Evolutionary conservation across 2,113 vertebrate genomes (phyloP), one percentile per base, ranked within the genome.

Genomic region (Fregata magnificens): DNA sequence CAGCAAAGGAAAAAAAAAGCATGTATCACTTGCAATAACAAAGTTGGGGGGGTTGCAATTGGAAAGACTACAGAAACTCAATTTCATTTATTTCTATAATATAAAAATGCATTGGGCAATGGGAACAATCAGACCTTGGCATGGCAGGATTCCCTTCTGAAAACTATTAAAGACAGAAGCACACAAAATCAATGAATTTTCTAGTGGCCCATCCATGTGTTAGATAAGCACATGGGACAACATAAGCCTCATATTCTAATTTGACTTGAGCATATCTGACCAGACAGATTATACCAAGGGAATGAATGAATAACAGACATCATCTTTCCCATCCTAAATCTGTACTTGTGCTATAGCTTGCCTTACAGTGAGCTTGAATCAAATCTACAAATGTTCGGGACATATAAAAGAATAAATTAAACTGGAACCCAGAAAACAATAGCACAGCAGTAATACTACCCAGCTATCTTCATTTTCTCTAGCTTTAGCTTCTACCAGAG

Each of bases 111-210:
- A 36, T 5, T 38, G 13, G 26, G 25, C 26, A 88, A 45, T 15
- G 12, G 18, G 40, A 88, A 74, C 18, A 88, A 81, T 81, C 38
- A 86, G 50, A 67, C 32, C 53, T 85, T 40, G 28, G 10, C 52
- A 83, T 0, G 0, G 19, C 24, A 80, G 21, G 34, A 56, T 56
- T 88, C 6, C 13, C 42, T 16, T 80, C 44, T 0, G 3, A 69
- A 86, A 78, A 34, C 5, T 6, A 10, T 36, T 94, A 32, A 53
- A 62, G 42, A 53, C 12, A 90, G 79, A 80, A 90, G 42, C 44
- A 52, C 22, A 93, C 1, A 69, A 90, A 80, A 74, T n/a, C 5
- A 13, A 16, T 44, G 31, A 66, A 40, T 81, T 88, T 96, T 83
- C 45, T 53, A 71, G 58, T 38, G 47, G 55, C 9, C 44, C 15